Evolutionary conservation across 1,140 invertebrate species (phyloP).

Genomic region (Probaryconus sp.): DNA sequence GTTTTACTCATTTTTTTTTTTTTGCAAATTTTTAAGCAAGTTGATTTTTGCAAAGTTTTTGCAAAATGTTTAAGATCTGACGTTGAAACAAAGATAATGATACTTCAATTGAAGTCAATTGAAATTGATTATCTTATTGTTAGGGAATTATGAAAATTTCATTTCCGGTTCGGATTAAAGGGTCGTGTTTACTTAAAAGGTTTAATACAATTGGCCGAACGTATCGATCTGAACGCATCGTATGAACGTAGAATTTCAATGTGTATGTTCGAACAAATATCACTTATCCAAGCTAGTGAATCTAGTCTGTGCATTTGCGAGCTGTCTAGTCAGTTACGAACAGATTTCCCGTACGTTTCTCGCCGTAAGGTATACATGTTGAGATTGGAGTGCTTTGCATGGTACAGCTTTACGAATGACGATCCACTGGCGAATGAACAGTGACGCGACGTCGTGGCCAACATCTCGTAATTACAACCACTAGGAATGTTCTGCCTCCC

Average conservation of each 20-base stretch:
- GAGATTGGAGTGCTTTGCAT: constrained; percentile 50
- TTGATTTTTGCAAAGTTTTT: no score
- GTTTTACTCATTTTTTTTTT: no score
- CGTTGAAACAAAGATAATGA: no score
- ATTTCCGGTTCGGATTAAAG: no score
- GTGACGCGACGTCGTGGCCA: constrained; percentile 34
- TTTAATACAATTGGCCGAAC: constrained; percentile 1
- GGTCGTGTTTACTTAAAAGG: background rate
- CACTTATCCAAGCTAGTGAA: constrained; percentile 39
- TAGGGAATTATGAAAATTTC: no score
- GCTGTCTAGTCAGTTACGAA: constrained; percentile 45
- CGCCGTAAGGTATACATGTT: constrained; percentile 48
- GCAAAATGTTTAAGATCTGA: no score
- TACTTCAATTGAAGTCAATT: no score
- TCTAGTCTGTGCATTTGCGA: constrained; percentile 34
- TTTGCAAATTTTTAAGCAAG: no score
- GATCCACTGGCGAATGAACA: constrained; percentile 42
- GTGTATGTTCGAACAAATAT: constrained; percentile 36
- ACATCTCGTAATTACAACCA: constrained; percentile 39
- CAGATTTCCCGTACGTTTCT: constrained; percentile 45
- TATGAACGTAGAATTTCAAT: constrained; percentile 17
- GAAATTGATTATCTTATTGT: no score
- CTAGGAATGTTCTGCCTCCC: no score
- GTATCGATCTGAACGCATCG: constrained; percentile 12
- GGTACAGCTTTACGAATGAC: constrained; percentile 48